Evolutionary conservation across 2,888 invertebrate genomes (phyloP), one percentile per base, ranked within the genome.

Genomic region (Polylopha cassiicola): DNA sequence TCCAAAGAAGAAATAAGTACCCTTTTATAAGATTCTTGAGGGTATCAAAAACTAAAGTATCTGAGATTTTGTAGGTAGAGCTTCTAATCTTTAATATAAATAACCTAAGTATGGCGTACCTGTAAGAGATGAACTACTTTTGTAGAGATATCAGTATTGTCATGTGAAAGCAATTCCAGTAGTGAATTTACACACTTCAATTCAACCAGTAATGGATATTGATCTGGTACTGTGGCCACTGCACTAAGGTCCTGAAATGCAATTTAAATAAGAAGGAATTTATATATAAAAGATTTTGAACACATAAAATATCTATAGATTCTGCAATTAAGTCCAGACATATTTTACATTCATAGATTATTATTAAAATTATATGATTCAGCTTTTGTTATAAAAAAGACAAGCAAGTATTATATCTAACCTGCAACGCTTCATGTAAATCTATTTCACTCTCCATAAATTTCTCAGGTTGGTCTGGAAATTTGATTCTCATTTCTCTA

Each of bases 391-490:
- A n/a, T 10, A 14, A 6, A 7, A 7, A 15, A 3, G n/a, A 6
- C 2, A 11, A 3, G 3, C 8, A 8, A 22, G 2, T 26, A 26
- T 26, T 13, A n/a, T 26, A 3, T 4, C 26, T 2, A 13, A 89
- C 95, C 81, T 96, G 95, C 49, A 98, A 87, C 3, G 92, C 91
- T 59, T 94, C 94, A 75, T 97, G 95, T 43, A 98, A 78, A 71
- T 98, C 97, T 21, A 99, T 87, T 84, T 99, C 99, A 43, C 98
- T 98, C 57, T 99, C 93, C 92, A 99, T 98, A 72, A 99, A 99
- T 88, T 98, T 98, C 70, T 98, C 97, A 4, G 98, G 96, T 60
- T 93, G 92, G 67, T 98, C 99, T 0, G 98, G 95, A 75, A 97
- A 99, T 77, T 99, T 99, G 7, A 99, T 98, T 48, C 99, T 89